These are phyloP conservation scores for Leptonema lineaticorne DNA, from an alignment of 1,140 invertebrate genomes.

Conservation along the genomic window DNA sequence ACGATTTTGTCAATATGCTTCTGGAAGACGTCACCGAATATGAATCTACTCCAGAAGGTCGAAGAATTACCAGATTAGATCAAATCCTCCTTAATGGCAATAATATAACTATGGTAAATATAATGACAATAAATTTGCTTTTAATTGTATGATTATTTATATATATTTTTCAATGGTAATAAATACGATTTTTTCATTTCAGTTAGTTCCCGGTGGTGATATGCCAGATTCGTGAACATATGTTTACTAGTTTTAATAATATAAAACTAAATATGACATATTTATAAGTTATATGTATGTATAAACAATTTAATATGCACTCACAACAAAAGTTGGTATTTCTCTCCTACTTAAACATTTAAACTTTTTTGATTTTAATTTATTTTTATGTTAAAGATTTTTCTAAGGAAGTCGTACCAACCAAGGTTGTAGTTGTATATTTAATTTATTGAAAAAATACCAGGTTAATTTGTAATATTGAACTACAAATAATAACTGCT, in stretches of 20 bases:
- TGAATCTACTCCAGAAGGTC: conserved; percentile 95
- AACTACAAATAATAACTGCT: conserved; percentile 27
- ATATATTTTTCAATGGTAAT: conserved; percentile 28
- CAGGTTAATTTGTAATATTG: conserved; percentile 25
- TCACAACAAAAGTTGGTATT: too few relatives aligned
- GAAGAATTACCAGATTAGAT: conserved; percentile 94
- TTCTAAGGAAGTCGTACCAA: too few relatives aligned
- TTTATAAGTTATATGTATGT: too few relatives aligned
- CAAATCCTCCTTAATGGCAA: conserved; percentile 99
- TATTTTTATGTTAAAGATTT: too few relatives aligned
- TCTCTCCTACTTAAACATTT: not conserved
- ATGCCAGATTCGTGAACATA: conserved; percentile 58
- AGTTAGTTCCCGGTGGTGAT: conserved; percentile 70
- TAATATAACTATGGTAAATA: conserved; percentile 94
- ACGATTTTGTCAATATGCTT: conserved; percentile 99
- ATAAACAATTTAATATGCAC: too few relatives aligned
- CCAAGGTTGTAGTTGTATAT: not conserved
- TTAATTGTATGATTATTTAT: not conserved
- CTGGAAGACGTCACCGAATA: conserved; percentile 91
- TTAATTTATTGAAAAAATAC: conserved; percentile 22
- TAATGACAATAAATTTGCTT: too few relatives aligned
- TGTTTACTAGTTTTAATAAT: too few relatives aligned
- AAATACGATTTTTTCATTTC: conserved; percentile 50
- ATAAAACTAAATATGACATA: too few relatives aligned
- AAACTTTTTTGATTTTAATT: not conserved